Evolutionary conservation across 2,113 vertebrate species (phyloP).

Genomic region (Speoplatyrhinus poulsoni): DNA sequence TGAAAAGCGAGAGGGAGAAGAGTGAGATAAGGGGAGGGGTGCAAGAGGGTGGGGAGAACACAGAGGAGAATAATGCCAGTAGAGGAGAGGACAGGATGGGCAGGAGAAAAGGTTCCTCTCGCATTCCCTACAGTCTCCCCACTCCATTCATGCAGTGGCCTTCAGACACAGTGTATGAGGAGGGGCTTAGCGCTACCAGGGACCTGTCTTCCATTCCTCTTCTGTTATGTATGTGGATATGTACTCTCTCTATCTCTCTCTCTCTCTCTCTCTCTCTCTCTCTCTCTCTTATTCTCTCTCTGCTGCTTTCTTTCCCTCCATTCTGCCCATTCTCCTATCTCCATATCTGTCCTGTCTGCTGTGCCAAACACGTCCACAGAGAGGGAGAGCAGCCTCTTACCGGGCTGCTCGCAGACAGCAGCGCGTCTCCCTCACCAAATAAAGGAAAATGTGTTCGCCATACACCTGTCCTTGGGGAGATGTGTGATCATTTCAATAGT

Average conservation of each 20-base stretch:
- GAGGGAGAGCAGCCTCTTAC: constrained; percentile 44
- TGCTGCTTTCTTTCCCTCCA: not conserved
- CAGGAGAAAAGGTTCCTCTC: constrained; percentile 29
- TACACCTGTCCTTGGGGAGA: constrained; percentile 37
- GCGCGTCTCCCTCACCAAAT: constrained; percentile 23
- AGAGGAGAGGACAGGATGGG: constrained; percentile 36
- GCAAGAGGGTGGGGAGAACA: constrained; percentile 25
- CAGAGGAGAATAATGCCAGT: constrained; percentile 25
- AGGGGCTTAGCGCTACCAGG: too few species aligned
- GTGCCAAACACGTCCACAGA: constrained; percentile 34
- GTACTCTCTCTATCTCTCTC: not conserved
- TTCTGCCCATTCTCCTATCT: not conserved
- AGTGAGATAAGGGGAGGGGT: constrained; percentile 27
- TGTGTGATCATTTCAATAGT: constrained; percentile 31
- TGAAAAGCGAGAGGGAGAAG: constrained; percentile 1
- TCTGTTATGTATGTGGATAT: not conserved
- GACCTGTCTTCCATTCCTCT: too few species aligned
- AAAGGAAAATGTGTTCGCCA: constrained; percentile 36
- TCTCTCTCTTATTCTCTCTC: not conserved
- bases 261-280: not conserved
- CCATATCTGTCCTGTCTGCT: constrained; percentile 12
- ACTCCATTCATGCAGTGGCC: constrained; percentile 48
- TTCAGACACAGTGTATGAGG: constrained; percentile 27
- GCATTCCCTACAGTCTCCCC: constrained; percentile 56
- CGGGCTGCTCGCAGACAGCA: constrained; percentile 20